A percentile compares a stretch with the other conserved stretches of the same genome.
phyloP scores from a whole-genome alignment of 2,888 invertebrate species.

The Pyralis farinalis region DNA sequence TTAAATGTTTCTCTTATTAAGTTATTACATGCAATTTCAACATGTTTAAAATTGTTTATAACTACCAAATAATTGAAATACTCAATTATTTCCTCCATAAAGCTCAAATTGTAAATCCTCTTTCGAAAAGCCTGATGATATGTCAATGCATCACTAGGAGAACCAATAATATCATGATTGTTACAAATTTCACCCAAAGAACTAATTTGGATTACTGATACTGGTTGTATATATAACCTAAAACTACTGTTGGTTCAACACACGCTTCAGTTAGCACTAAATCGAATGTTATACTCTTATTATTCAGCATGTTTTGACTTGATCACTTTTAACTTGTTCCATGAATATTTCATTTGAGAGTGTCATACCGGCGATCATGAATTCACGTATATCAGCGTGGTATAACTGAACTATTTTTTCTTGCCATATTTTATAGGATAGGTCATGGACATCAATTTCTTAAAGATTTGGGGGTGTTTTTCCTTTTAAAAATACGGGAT shows the following conservation, averaged over 20 bases:
- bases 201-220: slow-evolving; percentile 43
- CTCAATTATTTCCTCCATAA: slow-evolving; percentile 29
- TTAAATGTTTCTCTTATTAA: not conserved
- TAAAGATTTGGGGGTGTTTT: slow-evolving; percentile 43
- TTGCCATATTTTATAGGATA: slow-evolving; percentile 31
- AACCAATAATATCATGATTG: slow-evolving; percentile 23
- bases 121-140: slow-evolving; percentile 21
- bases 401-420: no score
- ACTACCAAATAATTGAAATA: slow-evolving; percentile 13
- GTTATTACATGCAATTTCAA: not conserved
- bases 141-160: slow-evolving; percentile 23
- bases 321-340: slow-evolving; percentile 9
- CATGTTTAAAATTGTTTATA: not conserved
- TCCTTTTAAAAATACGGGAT: slow-evolving; percentile 45
- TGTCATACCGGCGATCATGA: slow-evolving; percentile 4
- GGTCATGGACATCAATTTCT: slow-evolving; percentile 53
- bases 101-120: slow-evolving; percentile 26
- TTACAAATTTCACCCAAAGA: slow-evolving; percentile 29
- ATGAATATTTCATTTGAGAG: slow-evolving; percentile 12
- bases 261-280: slow-evolving; percentile 39
- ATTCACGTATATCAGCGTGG: no score
- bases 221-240: slow-evolving; percentile 37
- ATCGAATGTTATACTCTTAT: slow-evolving; percentile 30
- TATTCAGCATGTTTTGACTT: slow-evolving; percentile 14
- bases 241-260: slow-evolving; percentile 25